Evolutionary conservation across 2,113 vertebrate species (phyloP).

Genomic region (Melanerpes aurifrons): DNA sequence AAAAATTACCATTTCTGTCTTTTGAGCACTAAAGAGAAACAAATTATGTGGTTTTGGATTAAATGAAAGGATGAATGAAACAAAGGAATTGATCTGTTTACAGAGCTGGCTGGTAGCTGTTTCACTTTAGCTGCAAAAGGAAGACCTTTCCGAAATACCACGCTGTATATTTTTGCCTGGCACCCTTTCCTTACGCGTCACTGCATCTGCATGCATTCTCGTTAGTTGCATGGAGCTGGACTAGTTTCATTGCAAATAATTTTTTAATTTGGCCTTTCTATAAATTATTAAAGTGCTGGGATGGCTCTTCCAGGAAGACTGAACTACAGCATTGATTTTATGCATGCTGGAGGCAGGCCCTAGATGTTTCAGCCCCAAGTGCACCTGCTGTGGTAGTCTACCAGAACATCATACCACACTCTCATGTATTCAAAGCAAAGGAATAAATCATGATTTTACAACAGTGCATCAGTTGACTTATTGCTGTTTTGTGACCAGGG

Average conservation of each 20-base stretch:
- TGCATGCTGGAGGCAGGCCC: conserved; percentile 77
- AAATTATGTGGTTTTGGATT: conserved; percentile 3
- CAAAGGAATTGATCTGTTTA: neutral
- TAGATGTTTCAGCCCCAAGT: conserved; percentile 77
- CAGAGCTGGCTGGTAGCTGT: neutral
- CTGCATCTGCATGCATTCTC: conserved; percentile 26
- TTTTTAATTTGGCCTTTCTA: conserved; percentile 5
- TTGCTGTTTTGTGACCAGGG: conserved; percentile 91
- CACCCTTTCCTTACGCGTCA: neutral
- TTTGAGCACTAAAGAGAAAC: conserved; percentile 31
- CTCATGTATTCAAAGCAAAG: conserved; percentile 87
- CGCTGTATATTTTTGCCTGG: neutral
- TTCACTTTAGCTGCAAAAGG: neutral
- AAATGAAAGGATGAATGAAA: conserved; percentile 8
- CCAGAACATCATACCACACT: conserved; percentile 79
- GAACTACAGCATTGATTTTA: conserved; percentile 63
- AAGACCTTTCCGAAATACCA: conserved; percentile 14
- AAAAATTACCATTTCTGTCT: conserved; percentile 36
- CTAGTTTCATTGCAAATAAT: neutral
- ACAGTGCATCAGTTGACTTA: conserved; percentile 91
- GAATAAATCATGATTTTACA: conserved; percentile 97
- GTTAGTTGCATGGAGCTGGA: neutral
- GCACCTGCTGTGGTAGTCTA: conserved; percentile 85
- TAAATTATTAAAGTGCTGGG: neutral
- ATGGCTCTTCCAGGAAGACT: neutral